phyloP scores from a whole-genome alignment of 2,113 vertebrate genomes.

The Epinephelus lanceolatus region DNA sequence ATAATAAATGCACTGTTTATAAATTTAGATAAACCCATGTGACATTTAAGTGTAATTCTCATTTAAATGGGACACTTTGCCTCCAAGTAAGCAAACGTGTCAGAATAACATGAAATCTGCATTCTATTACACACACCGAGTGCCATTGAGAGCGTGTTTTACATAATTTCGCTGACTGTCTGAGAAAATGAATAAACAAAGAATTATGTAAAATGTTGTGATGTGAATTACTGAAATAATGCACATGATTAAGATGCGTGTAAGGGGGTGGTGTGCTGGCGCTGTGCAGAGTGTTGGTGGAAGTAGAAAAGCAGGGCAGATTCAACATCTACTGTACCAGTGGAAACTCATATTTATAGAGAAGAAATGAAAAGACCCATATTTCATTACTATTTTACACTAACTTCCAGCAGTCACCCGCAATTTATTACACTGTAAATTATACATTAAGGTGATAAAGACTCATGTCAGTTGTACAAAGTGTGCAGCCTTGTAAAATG shows the following conservation, averaged over 20 bases:
- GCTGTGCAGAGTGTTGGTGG: slow-evolving; percentile 4
- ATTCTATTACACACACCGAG: slow-evolving; percentile 71
- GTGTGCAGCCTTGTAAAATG: not conserved
- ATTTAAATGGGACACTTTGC: slow-evolving; percentile 80
- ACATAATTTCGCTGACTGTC: slow-evolving; percentile 80
- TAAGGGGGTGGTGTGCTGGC: slow-evolving; percentile 15
- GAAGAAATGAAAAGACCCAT: not conserved
- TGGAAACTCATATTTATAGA: slow-evolving; percentile 2
- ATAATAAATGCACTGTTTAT: slow-evolving; percentile 76
- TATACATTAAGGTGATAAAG: not conserved
- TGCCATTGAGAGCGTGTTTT: slow-evolving; percentile 75
- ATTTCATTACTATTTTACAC: not conserved
- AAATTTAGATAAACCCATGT: slow-evolving; percentile 76
- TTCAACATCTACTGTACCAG: slow-evolving; percentile 1
- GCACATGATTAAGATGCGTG: slow-evolving; percentile 65
- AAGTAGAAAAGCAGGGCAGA: slow-evolving; percentile 28
- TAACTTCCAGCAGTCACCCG: not conserved
- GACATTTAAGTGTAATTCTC: slow-evolving; percentile 80
- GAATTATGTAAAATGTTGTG: slow-evolving; percentile 83
- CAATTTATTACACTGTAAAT: not conserved
- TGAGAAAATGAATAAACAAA: slow-evolving; percentile 82
- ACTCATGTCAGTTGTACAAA: not conserved
- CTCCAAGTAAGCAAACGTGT: slow-evolving; percentile 78
- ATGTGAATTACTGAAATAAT: slow-evolving; percentile 75
- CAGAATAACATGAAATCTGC: slow-evolving; percentile 77